Conservation (phyloP, 2,888 invertebrate species). For the Ochlodes sylvanus region DNA sequence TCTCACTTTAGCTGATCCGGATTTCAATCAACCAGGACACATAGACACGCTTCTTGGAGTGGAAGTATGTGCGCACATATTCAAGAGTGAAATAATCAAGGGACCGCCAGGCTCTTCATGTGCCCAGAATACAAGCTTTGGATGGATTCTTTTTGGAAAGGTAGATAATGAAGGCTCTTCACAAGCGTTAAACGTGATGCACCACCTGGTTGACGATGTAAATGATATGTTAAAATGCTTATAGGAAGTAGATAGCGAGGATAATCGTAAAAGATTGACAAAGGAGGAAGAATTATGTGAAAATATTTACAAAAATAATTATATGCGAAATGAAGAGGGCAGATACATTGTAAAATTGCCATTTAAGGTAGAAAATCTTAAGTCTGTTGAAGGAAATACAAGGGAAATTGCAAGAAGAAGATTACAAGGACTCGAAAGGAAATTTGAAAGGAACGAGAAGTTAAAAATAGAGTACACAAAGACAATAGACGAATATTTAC, state of each 20-base stretch:
- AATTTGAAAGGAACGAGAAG: constrained; percentile 27
- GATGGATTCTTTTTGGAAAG: constrained; percentile 46
- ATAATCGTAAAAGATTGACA: constrained; percentile 26
- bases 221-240: too few species aligned
- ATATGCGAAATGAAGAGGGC: constrained; percentile 35
- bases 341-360: constrained; percentile 43
- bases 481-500: constrained; percentile 5
- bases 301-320: constrained; percentile 38
- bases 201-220: too few species aligned
- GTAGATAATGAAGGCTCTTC: constrained; percentile 11
- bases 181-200: not conserved
- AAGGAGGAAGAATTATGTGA: constrained; percentile 45
- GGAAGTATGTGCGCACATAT: constrained; percentile 10
- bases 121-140: constrained; percentile 46
- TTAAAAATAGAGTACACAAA: constrained; percentile 41
- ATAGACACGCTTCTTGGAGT: not conserved
- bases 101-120: constrained; percentile 42
- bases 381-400: constrained; percentile 1
- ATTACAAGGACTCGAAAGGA: constrained; percentile 41
- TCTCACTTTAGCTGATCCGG: too few species aligned
- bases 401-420: constrained; percentile 42
- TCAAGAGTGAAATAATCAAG: constrained; percentile 36
- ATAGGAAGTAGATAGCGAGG: too few species aligned
- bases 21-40: too few species aligned
- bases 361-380: constrained; percentile 33